These are phyloP conservation scores for Phaonia tiefii DNA, from an alignment of 2,888 invertebrate genomes.

Conservation along the genomic window DNA sequence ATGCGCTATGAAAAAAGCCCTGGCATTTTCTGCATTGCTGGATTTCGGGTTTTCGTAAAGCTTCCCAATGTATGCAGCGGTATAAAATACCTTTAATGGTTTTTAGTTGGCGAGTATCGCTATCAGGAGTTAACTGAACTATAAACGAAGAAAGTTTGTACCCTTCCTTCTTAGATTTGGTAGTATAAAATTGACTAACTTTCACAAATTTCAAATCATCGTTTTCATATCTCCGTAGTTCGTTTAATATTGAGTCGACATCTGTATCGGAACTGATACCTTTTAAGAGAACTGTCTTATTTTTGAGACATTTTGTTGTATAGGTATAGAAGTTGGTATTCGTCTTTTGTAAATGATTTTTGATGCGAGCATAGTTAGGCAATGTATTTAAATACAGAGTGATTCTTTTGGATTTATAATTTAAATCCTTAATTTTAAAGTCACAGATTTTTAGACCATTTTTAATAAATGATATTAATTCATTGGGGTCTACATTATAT, in stretches of 20 bases:
- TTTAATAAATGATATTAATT: neutral
- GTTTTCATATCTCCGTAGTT: constrained; percentile 13
- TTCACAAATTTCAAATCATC: constrained; percentile 43
- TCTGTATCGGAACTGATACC: neutral
- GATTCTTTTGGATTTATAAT: neutral
- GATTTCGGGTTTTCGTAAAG: constrained; percentile 42
- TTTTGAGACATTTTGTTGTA: neutral
- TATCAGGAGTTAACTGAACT: constrained; percentile 51
- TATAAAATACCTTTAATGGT: constrained; percentile 39
- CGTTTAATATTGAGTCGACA: neutral
- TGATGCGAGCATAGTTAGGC: neutral
- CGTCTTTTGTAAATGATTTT: neutral
- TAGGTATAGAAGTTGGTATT: constrained; percentile 3
- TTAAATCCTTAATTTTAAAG: neutral
- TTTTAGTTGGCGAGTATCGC: constrained; percentile 49
- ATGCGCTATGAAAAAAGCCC: constrained; percentile 31
- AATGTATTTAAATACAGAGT: constrained; percentile 3
- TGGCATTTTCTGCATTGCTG: constrained; percentile 35
- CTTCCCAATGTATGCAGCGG: constrained; percentile 46
- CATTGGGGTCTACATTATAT: neutral
- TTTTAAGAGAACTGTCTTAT: neutral
- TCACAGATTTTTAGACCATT: constrained; percentile 1
- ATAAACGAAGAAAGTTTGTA: constrained; percentile 38
- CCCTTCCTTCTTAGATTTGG: constrained; percentile 24
- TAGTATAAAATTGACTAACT: constrained; percentile 42